Evolutionary conservation across 35 echinoderm and acorn worm genomes (phyloP).

Genomic region (Strongylocentrotus purpuratus): DNA sequence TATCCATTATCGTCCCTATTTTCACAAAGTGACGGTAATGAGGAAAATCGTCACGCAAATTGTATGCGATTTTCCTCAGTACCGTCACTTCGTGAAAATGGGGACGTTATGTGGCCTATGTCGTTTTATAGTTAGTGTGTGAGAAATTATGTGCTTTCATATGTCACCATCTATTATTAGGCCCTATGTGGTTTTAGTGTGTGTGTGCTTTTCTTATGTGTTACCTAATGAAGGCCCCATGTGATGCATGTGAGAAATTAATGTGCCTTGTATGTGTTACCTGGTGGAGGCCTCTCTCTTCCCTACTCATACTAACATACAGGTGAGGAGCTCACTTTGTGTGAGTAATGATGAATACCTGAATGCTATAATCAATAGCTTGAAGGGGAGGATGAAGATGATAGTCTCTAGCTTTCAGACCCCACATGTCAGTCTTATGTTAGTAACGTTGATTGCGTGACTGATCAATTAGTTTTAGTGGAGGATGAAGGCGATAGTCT

Average conservation of each 20-base stretch:
- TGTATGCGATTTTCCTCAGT: too few relatives aligned
- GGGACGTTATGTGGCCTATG: too few relatives aligned
- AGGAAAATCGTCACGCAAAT: too few relatives aligned
- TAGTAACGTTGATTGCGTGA: not conserved
- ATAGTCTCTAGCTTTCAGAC: not conserved
- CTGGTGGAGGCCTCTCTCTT: not conserved
- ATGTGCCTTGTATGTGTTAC: not conserved
- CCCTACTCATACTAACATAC: not conserved
- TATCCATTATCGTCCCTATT: too few relatives aligned
- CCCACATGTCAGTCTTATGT: not conserved
- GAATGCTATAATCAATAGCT: not conserved
- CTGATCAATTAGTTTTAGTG: not conserved
- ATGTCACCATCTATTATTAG: too few relatives aligned
- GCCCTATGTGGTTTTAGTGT: not conserved
- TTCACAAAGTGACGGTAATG: too few relatives aligned
- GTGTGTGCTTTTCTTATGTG: not conserved
- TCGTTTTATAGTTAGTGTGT: too few relatives aligned
- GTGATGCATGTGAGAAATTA: not conserved
- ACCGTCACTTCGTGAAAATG: too few relatives aligned
- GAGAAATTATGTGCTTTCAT: too few relatives aligned
- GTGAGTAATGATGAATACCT: not conserved
- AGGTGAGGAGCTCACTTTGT: not conserved
- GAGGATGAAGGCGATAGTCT: not conserved
- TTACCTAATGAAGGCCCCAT: too few relatives aligned
- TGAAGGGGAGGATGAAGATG: not conserved